Evolutionary conservation across 2,888 invertebrate genomes (phyloP), one percentile per base, ranked within the genome.

Genomic region (Amitus sp.): DNA sequence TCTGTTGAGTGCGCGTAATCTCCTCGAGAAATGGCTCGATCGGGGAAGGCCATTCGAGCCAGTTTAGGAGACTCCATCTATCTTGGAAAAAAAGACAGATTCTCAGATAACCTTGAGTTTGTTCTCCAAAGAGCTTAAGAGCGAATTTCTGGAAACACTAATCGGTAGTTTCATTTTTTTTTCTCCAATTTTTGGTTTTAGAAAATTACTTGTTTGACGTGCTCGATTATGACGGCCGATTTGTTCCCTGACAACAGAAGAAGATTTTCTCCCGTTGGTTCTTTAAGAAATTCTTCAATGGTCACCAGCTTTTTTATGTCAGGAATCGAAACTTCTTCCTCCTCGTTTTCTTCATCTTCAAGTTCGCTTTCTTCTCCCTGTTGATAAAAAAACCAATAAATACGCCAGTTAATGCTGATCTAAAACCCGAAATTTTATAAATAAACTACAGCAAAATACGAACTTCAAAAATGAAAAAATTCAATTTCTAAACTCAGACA

Each of bases 251-350:
- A 84, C n/a, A 87, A 72, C 28, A 77, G 74, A 17, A 85, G 62
- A 53, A 86, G 83, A 72, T 85, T 85, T 47, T 84, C 82, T 7
- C 82, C 80, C 37, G 79, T 83, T 3, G 87, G 85, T 20, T 71
- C 68, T 53, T 78, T 77, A 9, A 87, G 62, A 70, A 87, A 87
- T 18, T 86, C 84, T 30, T 74, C 68, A 10, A 84, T 77, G 13
- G 82, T 81, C 2, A 82, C 57, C 4, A 53, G 37, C 49, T 69
- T 72, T 45, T 69, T 65, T 19, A 68, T 59, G n/a, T 69, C 46
- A 17, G 28, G 30, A 17, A 9, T 46, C 2, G 28, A 18, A 46
- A 70, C 68, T 39, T 72, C 70, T 47, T 74, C 74, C 19, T 75
- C 72, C 2, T 75, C 73, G 1, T 72, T 73, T 0, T 82, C 77